Evolutionary conservation across 2,888 invertebrate species (phyloP).

Genomic region (Phortica magna): DNA sequence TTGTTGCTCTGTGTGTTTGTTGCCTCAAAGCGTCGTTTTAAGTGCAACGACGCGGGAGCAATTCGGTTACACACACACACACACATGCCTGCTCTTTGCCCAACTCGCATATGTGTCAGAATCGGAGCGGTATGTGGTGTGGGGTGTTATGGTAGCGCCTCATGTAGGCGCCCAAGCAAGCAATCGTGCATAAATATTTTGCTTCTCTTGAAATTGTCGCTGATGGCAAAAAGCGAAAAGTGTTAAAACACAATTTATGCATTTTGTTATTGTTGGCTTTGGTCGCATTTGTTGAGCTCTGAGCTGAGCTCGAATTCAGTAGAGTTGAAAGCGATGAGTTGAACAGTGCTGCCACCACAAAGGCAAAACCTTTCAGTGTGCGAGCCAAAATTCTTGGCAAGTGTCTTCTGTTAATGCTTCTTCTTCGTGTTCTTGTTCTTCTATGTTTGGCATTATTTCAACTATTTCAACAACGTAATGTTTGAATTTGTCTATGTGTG

Average conservation of each 20-base stretch:
- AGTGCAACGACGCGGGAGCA: constrained; percentile 18
- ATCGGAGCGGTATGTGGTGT: no score
- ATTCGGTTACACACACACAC: not conserved
- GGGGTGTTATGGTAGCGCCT: no score
- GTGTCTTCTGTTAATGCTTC: not conserved
- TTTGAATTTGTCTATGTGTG: not conserved
- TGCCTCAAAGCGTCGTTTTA: constrained; percentile 21
- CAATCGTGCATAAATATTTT: constrained; percentile 67
- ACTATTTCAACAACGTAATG: constrained; percentile 7
- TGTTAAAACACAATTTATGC: constrained; percentile 68
- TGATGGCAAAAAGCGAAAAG: constrained; percentile 49
- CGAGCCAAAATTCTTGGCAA: not conserved
- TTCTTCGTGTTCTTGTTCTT: not conserved
- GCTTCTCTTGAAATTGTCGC: constrained; percentile 59
- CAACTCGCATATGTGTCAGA: constrained; percentile 46
- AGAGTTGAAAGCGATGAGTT: not conserved
- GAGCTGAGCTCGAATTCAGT: not conserved
- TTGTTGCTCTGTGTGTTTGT: constrained; percentile 3
- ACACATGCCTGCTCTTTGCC: not conserved
- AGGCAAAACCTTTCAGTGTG: not conserved
- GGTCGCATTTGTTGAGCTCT: not conserved
- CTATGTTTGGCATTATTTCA: not conserved
- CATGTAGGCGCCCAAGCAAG: constrained; percentile 24
- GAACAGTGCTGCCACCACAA: not conserved
- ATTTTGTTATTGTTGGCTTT: constrained; percentile 19